Conservation (phyloP, 2,113 vertebrate species). For the Dolichotis patagonum region DNA sequence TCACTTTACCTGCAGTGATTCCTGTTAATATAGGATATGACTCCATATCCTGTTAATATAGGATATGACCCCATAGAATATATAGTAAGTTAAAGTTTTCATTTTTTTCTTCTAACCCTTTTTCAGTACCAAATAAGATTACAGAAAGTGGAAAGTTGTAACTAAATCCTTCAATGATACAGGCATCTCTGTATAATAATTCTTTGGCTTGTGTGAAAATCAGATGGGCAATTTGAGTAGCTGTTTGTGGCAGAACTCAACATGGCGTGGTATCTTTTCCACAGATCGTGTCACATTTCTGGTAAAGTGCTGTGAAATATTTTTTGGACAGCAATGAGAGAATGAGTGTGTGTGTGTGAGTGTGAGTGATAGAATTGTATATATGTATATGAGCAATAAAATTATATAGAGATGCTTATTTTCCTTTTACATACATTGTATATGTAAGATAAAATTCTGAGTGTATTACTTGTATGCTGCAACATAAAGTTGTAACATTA, state of each 20-base stretch:
- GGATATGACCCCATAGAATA: background rate
- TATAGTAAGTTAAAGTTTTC: background rate
- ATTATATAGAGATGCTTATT: background rate
- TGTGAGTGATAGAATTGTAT: background rate
- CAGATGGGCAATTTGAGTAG: conserved; percentile 5
- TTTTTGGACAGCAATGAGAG: conserved; percentile 31
- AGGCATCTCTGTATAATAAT: background rate
- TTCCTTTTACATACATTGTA: background rate
- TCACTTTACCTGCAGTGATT: background rate
- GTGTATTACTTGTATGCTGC: background rate
- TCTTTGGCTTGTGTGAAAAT: conserved; percentile 30
- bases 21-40: background rate
- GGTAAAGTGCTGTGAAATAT: background rate
- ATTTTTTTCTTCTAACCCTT: background rate
- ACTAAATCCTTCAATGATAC: background rate
- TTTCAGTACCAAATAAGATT: background rate
- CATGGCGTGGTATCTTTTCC: conserved; percentile 20
- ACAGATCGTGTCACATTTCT: conserved; percentile 33
- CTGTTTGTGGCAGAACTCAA: background rate
- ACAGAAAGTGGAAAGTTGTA: background rate
- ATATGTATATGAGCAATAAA: background rate
- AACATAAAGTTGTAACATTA: background rate
- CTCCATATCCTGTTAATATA: background rate
- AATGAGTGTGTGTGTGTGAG: background rate
- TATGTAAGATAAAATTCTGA: conserved; percentile 11